These are phyloP conservation scores for Hemiscyllium ocellatum DNA, from an alignment of 2,113 vertebrate genomes.

Conservation along the genomic window DNA sequence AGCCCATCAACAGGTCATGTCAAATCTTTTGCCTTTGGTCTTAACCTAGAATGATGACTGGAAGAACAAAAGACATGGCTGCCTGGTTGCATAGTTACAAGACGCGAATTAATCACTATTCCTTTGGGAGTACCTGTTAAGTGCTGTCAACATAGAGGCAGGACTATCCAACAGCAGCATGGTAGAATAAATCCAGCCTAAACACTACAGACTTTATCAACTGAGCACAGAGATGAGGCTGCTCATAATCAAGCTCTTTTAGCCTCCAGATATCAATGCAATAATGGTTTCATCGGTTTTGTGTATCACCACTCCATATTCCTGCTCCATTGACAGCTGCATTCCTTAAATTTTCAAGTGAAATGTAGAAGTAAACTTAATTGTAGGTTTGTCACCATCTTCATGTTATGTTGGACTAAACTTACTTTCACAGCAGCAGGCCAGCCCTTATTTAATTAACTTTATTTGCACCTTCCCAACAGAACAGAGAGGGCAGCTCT, in stretches of 20 bases:
- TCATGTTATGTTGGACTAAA: background rate
- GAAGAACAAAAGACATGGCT: background rate
- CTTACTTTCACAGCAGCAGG: too few relatives aligned
- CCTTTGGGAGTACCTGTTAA: background rate
- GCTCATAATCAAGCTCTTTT: background rate
- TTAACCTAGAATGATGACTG: background rate
- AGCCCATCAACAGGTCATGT: too few relatives aligned
- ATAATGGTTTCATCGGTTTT: background rate
- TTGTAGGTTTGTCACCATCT: background rate
- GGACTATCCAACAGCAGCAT: background rate
- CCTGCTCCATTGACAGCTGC: background rate
- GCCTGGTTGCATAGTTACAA: background rate
- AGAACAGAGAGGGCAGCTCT: background rate
- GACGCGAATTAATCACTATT: too few relatives aligned
- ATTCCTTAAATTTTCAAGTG: background rate
- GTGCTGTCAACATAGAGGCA: background rate
- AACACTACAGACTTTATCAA: background rate
- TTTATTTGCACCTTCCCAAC: background rate
- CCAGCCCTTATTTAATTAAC: background rate
- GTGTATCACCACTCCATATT: background rate
- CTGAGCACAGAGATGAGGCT: background rate
- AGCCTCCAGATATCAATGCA: background rate
- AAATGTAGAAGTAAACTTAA: background rate
- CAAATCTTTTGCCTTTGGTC: background rate
- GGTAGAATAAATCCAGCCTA: background rate